A percentile compares a stretch with the other conserved stretches of the same genome.
These are phyloP conservation scores for Cheilosia soror DNA, from an alignment of 2,888 invertebrate species.

Conservation along the genomic window DNA sequence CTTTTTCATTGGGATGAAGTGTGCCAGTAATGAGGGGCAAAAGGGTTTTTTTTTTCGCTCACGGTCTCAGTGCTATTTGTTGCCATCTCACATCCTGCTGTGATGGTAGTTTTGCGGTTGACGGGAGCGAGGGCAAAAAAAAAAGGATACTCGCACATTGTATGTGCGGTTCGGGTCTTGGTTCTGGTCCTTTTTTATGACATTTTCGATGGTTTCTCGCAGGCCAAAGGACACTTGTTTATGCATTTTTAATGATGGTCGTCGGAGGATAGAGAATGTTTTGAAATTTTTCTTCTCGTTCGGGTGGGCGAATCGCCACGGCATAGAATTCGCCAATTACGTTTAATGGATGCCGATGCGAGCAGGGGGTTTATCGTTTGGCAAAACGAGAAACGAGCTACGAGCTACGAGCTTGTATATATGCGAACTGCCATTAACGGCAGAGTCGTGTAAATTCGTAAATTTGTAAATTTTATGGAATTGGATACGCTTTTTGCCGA, in stretches of 20 bases:
- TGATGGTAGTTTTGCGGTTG: constrained; percentile 62
- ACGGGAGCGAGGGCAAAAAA: constrained; percentile 15
- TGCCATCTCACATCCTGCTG: constrained; percentile 49
- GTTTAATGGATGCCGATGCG: constrained; percentile 52
- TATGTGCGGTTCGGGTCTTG: constrained; percentile 5
- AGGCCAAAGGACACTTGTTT: constrained; percentile 73
- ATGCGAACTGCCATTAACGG: constrained; percentile 10
- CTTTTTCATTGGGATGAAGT: constrained; percentile 73
- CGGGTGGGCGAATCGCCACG: constrained; percentile 18
- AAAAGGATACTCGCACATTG: constrained; percentile 45
- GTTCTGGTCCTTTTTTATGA: constrained; percentile 63
- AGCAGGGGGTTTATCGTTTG: constrained; percentile 29
- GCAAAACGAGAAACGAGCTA: constrained; percentile 20
- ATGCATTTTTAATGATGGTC: constrained; percentile 74
- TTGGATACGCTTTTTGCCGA: constrained; percentile 3
- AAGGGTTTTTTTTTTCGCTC: constrained; percentile 49
- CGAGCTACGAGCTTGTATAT: constrained; percentile 1
- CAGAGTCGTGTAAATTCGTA: constrained; percentile 38
- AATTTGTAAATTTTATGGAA: constrained; percentile 43
- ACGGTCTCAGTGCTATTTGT: constrained; percentile 17
- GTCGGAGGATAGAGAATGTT: constrained; percentile 42
- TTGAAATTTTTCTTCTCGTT: constrained; percentile 18
- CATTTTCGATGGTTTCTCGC: constrained; percentile 60
- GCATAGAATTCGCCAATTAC: constrained; percentile 50
- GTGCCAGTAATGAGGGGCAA: constrained; percentile 74